phyloP scores from a whole-genome alignment of 2,888 invertebrate genomes.

The Dolomedes plantarius region DNA sequence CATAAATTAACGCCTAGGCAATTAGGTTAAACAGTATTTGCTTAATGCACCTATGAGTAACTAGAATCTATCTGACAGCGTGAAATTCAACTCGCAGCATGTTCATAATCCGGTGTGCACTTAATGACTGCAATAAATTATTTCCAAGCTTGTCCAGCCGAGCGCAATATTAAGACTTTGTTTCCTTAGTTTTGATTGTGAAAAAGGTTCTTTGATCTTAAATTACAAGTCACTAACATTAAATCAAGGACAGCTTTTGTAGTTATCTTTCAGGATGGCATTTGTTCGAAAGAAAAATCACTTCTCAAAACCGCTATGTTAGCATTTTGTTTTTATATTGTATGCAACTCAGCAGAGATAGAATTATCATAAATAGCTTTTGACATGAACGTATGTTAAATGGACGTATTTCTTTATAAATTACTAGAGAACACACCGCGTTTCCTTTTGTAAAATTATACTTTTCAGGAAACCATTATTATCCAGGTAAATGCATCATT shows the following conservation, averaged over 20 bases:
- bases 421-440: no score
- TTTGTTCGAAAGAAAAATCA: not conserved
- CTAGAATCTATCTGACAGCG: conserved; percentile 36
- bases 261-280: not conserved
- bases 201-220: conserved; percentile 1
- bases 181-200: conserved; percentile 18
- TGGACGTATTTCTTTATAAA: no score
- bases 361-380: no score
- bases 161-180: no score
- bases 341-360: no score
- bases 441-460: no score
- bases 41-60: conserved; percentile 54
- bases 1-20: conserved; percentile 57
- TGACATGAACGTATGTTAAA: no score
- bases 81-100: conserved; percentile 37
- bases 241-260: no score
- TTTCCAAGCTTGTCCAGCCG: conserved; percentile 22
- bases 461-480: no score
- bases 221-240: not conserved
- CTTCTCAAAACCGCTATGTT: not conserved
- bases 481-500: no score
- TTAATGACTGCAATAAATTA: conserved; percentile 51
- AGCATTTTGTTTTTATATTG: no score
- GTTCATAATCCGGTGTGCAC: conserved; percentile 36
- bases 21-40: conserved; percentile 59